Evolutionary conservation across 2,888 invertebrate species (phyloP).

Genomic region (Synanthedon andrenaeformis): DNA sequence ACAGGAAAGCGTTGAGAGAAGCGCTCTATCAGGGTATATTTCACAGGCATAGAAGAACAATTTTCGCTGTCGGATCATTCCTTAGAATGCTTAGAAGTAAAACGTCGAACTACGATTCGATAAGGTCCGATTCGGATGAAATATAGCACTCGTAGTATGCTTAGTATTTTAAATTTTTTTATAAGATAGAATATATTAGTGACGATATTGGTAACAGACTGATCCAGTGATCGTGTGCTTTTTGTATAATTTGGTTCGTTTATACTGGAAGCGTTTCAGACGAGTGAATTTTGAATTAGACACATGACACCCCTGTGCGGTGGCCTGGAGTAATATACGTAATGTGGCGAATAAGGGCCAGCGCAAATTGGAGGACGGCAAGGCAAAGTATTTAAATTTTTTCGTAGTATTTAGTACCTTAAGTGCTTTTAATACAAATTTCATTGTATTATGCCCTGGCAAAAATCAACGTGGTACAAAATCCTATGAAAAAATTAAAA

Average conservation of each 20-base stretch:
- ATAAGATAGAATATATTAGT: constrained; percentile 17
- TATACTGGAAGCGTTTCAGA: background rate
- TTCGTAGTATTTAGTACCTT: too few species aligned
- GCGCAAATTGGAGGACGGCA: too few species aligned
- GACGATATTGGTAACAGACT: constrained; percentile 50
- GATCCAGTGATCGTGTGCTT: constrained; percentile 47
- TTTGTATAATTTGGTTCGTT: constrained; percentile 12
- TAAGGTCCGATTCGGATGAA: constrained; percentile 72
- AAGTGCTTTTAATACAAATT: too few species aligned
- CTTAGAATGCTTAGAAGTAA: constrained; percentile 79
- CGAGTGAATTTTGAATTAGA: background rate
- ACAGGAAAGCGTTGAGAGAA: constrained; percentile 78
- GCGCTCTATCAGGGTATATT: constrained; percentile 83
- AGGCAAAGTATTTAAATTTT: too few species aligned
- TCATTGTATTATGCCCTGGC: too few species aligned
- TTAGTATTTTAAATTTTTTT: constrained; percentile 9
- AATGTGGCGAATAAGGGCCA: background rate
- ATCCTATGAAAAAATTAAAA: too few species aligned
- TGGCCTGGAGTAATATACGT: background rate
- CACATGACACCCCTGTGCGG: background rate
- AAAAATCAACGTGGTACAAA: too few species aligned
- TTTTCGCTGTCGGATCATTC: constrained; percentile 81
- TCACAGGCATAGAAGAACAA: constrained; percentile 80
- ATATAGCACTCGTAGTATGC: constrained; percentile 48
- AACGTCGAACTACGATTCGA: constrained; percentile 82